These are phyloP conservation scores for Andrena chrysosceles DNA, from an alignment of 2,888 invertebrate species.

Conservation along the genomic window DNA sequence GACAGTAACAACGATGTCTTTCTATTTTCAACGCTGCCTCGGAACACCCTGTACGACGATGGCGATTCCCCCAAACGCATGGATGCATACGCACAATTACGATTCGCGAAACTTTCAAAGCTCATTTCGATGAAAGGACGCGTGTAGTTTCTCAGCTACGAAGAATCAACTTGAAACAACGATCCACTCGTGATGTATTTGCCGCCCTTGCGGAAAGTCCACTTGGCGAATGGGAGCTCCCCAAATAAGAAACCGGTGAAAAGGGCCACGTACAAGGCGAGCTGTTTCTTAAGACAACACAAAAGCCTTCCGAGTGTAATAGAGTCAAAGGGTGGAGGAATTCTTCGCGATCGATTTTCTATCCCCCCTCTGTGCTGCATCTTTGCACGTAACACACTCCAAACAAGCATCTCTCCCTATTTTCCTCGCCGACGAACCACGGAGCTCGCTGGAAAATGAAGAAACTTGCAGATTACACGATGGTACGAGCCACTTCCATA, in stretches of 20 bases:
- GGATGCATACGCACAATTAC: too few species aligned
- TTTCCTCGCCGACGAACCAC: neutral
- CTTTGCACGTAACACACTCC: neutral
- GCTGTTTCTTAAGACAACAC: neutral
- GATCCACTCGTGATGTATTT: too few species aligned
- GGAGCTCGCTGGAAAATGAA: neutral
- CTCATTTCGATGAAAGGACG: too few species aligned
- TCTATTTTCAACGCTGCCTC: neutral
- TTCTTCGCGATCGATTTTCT: slow-evolving; percentile 6
- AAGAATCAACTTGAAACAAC: too few species aligned
- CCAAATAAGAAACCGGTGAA: neutral
- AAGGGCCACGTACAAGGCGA: neutral
- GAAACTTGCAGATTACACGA: neutral
- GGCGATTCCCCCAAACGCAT: neutral
- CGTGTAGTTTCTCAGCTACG: too few species aligned
- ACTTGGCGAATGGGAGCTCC: too few species aligned
- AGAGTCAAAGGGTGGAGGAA: neutral
- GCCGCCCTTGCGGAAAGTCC: too few species aligned
- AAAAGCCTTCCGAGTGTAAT: neutral
- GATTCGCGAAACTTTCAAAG: too few species aligned
- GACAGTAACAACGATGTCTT: neutral
- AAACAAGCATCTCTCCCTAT: neutral
- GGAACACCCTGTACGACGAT: neutral
- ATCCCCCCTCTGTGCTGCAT: neutral
- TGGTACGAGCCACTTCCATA: neutral